phyloP scores from a whole-genome alignment of 1,140 invertebrate species.

The Rhagoletis pomonella region DNA sequence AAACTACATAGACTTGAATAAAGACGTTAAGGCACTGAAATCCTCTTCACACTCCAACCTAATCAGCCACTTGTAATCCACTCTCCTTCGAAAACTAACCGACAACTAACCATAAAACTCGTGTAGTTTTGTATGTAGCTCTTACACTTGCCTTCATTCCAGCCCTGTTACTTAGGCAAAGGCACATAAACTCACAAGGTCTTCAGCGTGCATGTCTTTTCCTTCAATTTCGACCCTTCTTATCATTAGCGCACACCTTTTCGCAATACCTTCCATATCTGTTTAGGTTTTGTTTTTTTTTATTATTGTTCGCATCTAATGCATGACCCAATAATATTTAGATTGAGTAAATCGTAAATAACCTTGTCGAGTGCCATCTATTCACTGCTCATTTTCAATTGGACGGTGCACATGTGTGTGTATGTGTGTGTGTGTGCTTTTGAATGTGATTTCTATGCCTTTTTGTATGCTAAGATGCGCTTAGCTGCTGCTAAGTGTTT shows the following conservation, averaged over 20 bases:
- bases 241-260: not conserved
- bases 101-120: not conserved
- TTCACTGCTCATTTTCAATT: slow-evolving; percentile 17
- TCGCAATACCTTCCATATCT: not conserved
- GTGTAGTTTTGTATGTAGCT: not conserved
- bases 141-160: too few species aligned
- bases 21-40: not conserved
- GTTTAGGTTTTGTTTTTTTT: too few species aligned
- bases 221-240: not conserved
- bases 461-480: not conserved
- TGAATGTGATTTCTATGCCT: not conserved
- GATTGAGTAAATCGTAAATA: slow-evolving; percentile 34
- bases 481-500: not conserved
- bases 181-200: too few species aligned
- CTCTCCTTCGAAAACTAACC: not conserved
- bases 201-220: too few species aligned
- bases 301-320: not conserved
- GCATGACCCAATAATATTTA: slow-evolving; percentile 40
- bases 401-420: not conserved
- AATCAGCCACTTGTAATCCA: slow-evolving; percentile 3
- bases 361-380: not conserved
- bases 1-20: not conserved
- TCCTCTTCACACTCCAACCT: not conserved
- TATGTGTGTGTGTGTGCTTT: not conserved
- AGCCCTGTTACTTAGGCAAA: too few species aligned